phyloP scores from a whole-genome alignment of 2,888 invertebrate species.

The Candidula unifasciata region DNA sequence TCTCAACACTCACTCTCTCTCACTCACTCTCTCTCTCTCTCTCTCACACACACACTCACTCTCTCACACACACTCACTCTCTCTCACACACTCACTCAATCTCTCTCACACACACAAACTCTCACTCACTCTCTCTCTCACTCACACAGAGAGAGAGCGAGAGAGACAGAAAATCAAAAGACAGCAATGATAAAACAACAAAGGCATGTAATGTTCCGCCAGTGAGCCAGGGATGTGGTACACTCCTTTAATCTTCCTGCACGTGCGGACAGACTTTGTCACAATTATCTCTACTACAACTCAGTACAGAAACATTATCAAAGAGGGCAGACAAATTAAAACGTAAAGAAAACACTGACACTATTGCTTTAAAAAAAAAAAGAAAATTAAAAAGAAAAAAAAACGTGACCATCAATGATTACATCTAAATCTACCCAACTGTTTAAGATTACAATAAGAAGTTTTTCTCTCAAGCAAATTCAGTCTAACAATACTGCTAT shows the following conservation, averaged over 20 bases:
- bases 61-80: too few species aligned
- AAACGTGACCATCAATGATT: conserved; percentile 41
- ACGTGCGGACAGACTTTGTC: conserved; percentile 49
- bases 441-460: conserved; percentile 36
- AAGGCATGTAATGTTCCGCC: conserved; percentile 13
- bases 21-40: too few species aligned
- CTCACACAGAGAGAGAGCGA: too few species aligned
- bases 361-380: conserved; percentile 32
- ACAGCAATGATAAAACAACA: background rate
- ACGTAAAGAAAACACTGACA: conserved; percentile 38
- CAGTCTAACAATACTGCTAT: conserved; percentile 49
- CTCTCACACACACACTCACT: too few species aligned
- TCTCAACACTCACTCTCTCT: too few species aligned
- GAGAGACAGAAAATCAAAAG: too few species aligned
- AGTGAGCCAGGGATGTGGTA: conserved; percentile 44
- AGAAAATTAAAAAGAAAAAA: conserved; percentile 5
- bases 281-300: conserved; percentile 50
- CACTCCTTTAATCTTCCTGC: conserved; percentile 49
- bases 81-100: too few species aligned
- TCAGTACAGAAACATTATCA: conserved; percentile 33
- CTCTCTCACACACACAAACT: too few species aligned
- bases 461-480: conserved; percentile 50
- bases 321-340: conserved; percentile 19
- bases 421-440: conserved; percentile 47
- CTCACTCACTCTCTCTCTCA: too few species aligned